phyloP scores from a whole-genome alignment of 1,140 invertebrate genomes.

The Zaprionus ghesquierei region DNA sequence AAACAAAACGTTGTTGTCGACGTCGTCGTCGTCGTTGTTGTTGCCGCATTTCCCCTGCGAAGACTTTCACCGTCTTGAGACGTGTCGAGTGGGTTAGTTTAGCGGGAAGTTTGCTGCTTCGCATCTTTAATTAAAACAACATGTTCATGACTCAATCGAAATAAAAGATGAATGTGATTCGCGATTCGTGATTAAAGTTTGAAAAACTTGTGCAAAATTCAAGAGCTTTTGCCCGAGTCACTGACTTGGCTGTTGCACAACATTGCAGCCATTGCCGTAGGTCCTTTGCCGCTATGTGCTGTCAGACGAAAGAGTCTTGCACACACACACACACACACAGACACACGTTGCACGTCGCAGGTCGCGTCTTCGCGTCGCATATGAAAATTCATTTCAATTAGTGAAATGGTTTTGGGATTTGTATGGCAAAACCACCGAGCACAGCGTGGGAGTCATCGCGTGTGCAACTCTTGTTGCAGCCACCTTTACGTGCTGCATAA shows the following conservation, averaged over 20 bases:
- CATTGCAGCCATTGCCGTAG: conserved; percentile 56
- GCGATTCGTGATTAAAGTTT: neutral
- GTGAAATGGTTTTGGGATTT: conserved; percentile 82
- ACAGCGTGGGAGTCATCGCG: conserved; percentile 43
- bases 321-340: neutral
- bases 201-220: neutral
- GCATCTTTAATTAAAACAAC: conserved; percentile 1
- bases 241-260: conserved; percentile 14
- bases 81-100: conserved; percentile 63
- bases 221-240: conserved; percentile 4
- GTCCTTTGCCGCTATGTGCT: conserved; percentile 65
- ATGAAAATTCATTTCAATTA: conserved; percentile 82
- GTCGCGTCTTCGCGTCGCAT: conserved; percentile 30
- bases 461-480: conserved; percentile 68
- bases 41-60: conserved; percentile 25
- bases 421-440: conserved; percentile 60
- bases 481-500: conserved; percentile 71
- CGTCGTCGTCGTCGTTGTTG: neutral
- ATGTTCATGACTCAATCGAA: neutral
- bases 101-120: conserved; percentile 13
- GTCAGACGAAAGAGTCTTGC: conserved; percentile 61
- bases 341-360: neutral
- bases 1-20: conserved; percentile 47
- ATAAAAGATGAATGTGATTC: too few species aligned
- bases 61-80: conserved; percentile 72